Conservation (phyloP, 2,888 invertebrate species). For the Fissipunctia ypsillon region DNA sequence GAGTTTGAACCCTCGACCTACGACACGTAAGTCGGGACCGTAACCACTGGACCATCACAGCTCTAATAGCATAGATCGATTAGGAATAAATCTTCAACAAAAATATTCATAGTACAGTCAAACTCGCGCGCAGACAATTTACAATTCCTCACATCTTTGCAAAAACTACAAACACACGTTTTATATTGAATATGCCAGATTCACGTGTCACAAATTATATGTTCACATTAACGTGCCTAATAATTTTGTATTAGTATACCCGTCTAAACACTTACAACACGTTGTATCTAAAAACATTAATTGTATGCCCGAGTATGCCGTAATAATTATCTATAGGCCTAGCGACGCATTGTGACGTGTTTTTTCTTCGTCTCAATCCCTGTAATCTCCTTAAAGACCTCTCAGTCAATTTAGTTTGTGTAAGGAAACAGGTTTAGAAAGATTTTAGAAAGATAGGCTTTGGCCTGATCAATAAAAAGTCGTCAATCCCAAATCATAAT, state of each 20-base stretch:
- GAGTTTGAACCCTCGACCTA: neutral
- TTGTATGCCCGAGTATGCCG: neutral
- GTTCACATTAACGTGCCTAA: constrained; percentile 6
- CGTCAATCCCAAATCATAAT: neutral
- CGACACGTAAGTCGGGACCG: neutral
- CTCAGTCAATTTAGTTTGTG: neutral
- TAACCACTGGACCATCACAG: neutral
- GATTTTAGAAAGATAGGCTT: neutral
- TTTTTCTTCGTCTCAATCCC: neutral
- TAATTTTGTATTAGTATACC: neutral
- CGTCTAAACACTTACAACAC: neutral
- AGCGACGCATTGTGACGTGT: neutral
- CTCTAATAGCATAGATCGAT: neutral
- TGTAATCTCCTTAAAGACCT: no score
- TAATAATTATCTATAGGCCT: neutral
- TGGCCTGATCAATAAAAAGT: neutral
- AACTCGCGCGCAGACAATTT: neutral
- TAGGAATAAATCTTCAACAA: neutral
- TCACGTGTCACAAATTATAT: constrained; percentile 11
- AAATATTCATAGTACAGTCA: neutral
- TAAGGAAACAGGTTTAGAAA: neutral
- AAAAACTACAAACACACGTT: constrained; percentile 22
- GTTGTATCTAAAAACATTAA: constrained; percentile 23
- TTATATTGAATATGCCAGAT: constrained; percentile 11
- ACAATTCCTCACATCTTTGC: neutral